Evolutionary conservation across 2,888 invertebrate species (phyloP).

Genomic region (Volucella zonaria): DNA sequence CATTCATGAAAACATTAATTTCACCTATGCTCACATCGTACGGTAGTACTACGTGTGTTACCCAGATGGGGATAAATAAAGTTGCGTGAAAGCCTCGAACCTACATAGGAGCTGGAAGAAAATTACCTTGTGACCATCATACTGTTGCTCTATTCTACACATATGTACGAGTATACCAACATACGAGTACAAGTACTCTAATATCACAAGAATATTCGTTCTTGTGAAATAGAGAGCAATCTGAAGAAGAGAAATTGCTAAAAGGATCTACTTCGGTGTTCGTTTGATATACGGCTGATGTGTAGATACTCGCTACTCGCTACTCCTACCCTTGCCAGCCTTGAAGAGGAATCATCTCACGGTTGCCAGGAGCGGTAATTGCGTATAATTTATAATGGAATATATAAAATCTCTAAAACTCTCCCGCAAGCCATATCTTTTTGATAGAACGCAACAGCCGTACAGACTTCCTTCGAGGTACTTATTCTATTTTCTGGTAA

Average conservation of each 20-base stretch:
- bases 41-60: background rate
- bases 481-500: conserved; percentile 18
- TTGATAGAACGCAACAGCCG: conserved; percentile 24
- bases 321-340: background rate
- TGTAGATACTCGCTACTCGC: background rate
- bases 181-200: background rate
- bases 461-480: background rate
- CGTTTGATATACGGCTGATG: conserved; percentile 23
- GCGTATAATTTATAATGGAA: conserved; percentile 70
- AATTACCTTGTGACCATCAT: background rate
- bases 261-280: conserved; percentile 47
- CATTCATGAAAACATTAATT: conserved; percentile 64
- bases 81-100: conserved; percentile 42
- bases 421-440: conserved; percentile 57
- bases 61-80: conserved; percentile 58
- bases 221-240: conserved; percentile 2
- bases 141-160: background rate
- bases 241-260: conserved; percentile 68
- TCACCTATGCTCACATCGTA: conserved; percentile 26
- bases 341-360: conserved; percentile 38
- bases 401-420: conserved; percentile 66
- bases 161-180: background rate
- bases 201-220: no score
- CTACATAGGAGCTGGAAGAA: background rate
- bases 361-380: conserved; percentile 56